Conservation (phyloP, 2,888 invertebrate species). For the Lycophotia porphyrea region DNA sequence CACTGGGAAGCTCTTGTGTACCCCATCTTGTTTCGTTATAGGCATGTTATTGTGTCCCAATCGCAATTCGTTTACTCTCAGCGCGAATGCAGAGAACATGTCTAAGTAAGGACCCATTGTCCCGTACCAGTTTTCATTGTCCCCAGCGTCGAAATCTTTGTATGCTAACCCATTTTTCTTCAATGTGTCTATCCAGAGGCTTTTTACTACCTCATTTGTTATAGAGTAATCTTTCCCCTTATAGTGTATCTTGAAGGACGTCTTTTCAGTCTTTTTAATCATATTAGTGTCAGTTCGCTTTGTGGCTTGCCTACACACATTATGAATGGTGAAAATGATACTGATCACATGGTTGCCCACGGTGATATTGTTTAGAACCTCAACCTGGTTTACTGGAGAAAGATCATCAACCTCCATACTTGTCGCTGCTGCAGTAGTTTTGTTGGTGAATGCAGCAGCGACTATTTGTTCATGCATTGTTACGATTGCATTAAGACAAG, state of each 20-base stretch:
- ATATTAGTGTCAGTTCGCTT: not conserved
- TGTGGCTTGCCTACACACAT: not conserved
- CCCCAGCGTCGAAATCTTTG: not conserved
- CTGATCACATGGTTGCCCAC: not conserved
- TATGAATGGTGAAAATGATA: not conserved
- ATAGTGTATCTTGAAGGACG: not conserved
- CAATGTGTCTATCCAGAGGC: fast-evolving
- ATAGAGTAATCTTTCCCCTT: not conserved
- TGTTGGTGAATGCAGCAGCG: too few relatives aligned
- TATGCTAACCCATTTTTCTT: not conserved
- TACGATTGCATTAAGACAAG: too few relatives aligned
- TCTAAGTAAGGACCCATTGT: not conserved
- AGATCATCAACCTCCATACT: too few relatives aligned
- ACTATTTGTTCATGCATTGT: too few relatives aligned
- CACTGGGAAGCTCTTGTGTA: not conserved
- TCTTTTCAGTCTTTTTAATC: not conserved
- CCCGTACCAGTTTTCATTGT: fast-evolving
- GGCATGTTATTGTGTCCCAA: not conserved
- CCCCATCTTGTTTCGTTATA: not conserved
- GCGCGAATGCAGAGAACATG: not conserved
- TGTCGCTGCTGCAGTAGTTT: too few relatives aligned
- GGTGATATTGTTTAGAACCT: not conserved
- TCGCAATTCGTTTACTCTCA: fast-evolving
- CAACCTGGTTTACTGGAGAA: too few relatives aligned
- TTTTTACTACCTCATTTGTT: not conserved